Conservation (phyloP, 1,140 invertebrate species). For the Drosophila yakuba region DNA sequence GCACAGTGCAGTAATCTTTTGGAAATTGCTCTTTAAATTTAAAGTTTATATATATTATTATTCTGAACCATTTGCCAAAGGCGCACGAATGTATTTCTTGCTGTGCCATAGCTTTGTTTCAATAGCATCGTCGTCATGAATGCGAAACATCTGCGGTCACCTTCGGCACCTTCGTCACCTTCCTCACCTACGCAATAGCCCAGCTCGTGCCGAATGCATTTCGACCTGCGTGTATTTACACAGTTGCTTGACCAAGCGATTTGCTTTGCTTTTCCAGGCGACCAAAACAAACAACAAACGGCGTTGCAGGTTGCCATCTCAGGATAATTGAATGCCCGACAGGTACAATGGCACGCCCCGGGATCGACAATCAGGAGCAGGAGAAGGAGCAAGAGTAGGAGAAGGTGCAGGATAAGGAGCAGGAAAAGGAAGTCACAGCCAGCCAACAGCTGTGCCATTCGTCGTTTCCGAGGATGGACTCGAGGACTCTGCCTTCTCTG, state of each 20-base stretch:
- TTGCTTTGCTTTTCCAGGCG: slow-evolving; percentile 63
- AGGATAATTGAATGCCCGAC: slow-evolving; percentile 3
- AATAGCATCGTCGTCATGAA: neutral
- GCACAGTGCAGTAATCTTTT: neutral
- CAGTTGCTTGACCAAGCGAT: slow-evolving; percentile 62
- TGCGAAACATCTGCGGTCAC: slow-evolving; percentile 21
- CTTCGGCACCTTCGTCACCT: neutral
- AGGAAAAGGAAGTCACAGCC: neutral
- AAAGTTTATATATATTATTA: neutral
- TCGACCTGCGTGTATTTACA: slow-evolving; percentile 27
- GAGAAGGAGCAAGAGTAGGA: neutral
- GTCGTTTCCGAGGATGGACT: neutral
- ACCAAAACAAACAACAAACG: slow-evolving; percentile 42
- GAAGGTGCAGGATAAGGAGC: no score
- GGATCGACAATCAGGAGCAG: slow-evolving; percentile 15
- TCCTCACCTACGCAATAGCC: neutral
- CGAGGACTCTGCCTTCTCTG: slow-evolving; percentile 4
- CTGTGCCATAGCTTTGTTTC: no score
- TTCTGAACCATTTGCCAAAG: neutral
- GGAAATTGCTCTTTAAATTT: neutral
- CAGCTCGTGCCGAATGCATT: slow-evolving; percentile 23
- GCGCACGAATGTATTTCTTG: neutral
- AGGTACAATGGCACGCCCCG: slow-evolving; percentile 27
- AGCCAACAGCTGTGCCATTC: slow-evolving; percentile 30
- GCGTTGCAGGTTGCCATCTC: slow-evolving; percentile 1